Conservation (phyloP, 2,113 vertebrate genomes). For the Gulo gulo region DNA sequence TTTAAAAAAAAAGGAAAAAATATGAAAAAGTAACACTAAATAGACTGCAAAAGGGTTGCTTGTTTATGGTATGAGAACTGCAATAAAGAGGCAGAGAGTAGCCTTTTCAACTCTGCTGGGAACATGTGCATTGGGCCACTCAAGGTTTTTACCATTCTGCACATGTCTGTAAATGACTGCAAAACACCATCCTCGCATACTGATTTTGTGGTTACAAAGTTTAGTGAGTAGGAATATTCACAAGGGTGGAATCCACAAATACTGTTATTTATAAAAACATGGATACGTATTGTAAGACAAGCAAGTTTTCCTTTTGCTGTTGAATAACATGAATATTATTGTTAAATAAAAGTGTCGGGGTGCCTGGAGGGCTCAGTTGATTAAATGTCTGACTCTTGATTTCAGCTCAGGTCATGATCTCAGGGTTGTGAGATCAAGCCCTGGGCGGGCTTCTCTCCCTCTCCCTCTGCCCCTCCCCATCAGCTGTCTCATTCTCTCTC, state of each 20-base stretch:
- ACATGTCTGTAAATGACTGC: neutral
- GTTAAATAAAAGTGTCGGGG: neutral
- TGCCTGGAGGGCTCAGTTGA: neutral
- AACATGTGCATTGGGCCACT: neutral
- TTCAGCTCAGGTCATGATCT: neutral
- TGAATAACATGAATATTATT: neutral
- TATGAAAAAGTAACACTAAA: neutral
- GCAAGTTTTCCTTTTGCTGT: neutral
- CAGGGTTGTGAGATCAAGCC: neutral
- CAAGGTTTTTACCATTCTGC: neutral
- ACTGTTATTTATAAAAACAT: neutral
- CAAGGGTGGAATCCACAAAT: neutral
- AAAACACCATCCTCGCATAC: neutral
- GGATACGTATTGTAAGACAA: neutral
- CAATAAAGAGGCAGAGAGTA: neutral
- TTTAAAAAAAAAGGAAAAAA: neutral
- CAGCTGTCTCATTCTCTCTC: neutral
- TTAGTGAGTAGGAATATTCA: neutral
- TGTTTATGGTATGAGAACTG: neutral
- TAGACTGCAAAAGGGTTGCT: neutral
- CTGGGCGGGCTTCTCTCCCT: neutral
- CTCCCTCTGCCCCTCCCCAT: neutral
- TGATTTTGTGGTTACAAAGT: neutral
- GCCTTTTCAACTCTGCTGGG: neutral
- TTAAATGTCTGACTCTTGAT: neutral